Evolutionary conservation across 2,797 vertebrate species (phyloP).

Genomic region (Smutsia temminckii): DNA sequence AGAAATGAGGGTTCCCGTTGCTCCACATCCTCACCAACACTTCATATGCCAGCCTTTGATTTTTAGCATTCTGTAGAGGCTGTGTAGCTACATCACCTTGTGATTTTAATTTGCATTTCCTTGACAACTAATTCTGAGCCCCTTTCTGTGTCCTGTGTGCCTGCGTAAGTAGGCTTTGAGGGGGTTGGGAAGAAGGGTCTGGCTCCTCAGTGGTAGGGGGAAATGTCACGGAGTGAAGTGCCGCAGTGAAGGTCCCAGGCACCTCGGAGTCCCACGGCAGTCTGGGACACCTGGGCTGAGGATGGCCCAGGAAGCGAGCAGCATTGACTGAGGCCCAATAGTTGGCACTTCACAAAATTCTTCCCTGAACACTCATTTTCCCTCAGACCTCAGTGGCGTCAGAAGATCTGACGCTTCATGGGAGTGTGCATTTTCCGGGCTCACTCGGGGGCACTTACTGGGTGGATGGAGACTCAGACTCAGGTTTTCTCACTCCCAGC

Average conservation of each 20-base stretch:
- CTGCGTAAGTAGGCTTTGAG: neutral
- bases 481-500: accelerated
- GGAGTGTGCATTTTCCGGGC: neutral
- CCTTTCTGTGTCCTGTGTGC: neutral
- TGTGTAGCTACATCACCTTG: neutral
- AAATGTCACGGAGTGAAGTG: neutral
- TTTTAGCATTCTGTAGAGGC: neutral
- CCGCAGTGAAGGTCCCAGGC: neutral
- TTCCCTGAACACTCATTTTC: neutral
- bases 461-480: neutral
- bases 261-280: neutral
- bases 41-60: neutral
- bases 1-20: neutral
- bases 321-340: neutral
- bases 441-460: neutral
- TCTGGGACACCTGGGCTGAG: neutral
- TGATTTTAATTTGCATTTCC: neutral
- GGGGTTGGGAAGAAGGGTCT: neutral
- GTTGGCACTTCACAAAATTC: neutral
- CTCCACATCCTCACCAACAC: neutral
- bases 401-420: neutral
- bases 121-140: neutral
- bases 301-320: neutral
- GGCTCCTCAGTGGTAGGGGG: neutral
- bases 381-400: neutral